A percentile compares a stretch with the other conserved stretches of the same genome.
Evolutionary conservation across 1,140 invertebrate species (phyloP).

Genomic region (Telenomus remus): DNA sequence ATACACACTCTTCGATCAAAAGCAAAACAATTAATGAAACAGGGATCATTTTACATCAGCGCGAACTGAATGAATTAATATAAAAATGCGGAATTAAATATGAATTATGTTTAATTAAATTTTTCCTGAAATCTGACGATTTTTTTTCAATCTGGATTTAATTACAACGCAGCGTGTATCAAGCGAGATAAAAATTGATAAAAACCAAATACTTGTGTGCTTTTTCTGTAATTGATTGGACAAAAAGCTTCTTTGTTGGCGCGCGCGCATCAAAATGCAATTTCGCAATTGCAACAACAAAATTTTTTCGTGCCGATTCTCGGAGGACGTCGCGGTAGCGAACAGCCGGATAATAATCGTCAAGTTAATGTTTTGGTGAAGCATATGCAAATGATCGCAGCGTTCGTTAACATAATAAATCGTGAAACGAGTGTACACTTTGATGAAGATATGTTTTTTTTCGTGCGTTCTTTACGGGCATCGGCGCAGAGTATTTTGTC

Average conservation of each 20-base stretch:
- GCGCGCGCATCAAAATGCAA: background rate
- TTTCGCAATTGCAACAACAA: slow-evolving; percentile 1
- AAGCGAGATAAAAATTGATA: slow-evolving; percentile 21
- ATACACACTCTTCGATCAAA: no score
- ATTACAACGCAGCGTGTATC: slow-evolving; percentile 23
- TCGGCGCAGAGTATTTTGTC: slow-evolving; percentile 67
- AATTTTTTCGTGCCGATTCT: background rate
- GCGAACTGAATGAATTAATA: no score
- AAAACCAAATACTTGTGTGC: slow-evolving; percentile 17
- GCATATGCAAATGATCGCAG: slow-evolving; percentile 9
- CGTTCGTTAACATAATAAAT: slow-evolving; percentile 50
- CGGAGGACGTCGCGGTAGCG: background rate
- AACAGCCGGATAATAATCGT: slow-evolving; percentile 7
- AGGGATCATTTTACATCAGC: no score
- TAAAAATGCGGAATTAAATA: slow-evolving; percentile 24
- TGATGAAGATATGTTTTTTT: slow-evolving; percentile 68
- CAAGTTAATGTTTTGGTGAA: slow-evolving; percentile 19
- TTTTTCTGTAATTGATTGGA: slow-evolving; percentile 19
- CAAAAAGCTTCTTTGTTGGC: slow-evolving; percentile 8
- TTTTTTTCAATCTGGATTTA: slow-evolving; percentile 38
- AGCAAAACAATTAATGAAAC: no score
- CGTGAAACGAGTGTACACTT: slow-evolving; percentile 56
- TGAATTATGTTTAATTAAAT: slow-evolving; percentile 34
- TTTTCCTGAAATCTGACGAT: slow-evolving; percentile 23
- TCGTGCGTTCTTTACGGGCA: slow-evolving; percentile 72